These are phyloP conservation scores for Cataglyphis livida DNA, from an alignment of 2,888 invertebrate species.

Conservation along the genomic window DNA sequence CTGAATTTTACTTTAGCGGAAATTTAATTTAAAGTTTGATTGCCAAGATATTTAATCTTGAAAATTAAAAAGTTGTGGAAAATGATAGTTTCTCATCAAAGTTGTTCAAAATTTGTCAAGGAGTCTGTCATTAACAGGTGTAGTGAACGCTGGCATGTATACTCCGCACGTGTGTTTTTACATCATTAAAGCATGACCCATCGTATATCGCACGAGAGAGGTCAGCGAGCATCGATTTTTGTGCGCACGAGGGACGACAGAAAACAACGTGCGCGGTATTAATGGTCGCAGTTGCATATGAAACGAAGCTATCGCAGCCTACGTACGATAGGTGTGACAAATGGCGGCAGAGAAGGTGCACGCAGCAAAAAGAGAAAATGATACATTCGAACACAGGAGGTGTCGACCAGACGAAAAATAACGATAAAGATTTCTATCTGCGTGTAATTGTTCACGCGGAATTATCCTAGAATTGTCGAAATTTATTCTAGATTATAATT, in stretches of 20 bases:
- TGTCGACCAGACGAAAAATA: constrained; percentile 24
- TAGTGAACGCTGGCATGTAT: background rate
- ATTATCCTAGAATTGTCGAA: background rate
- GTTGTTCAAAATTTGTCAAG: constrained; percentile 40
- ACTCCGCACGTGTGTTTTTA: constrained; percentile 16
- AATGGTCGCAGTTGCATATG: constrained; percentile 73
- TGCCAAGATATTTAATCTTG: constrained; percentile 38
- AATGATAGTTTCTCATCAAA: constrained; percentile 37
- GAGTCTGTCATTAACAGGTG: constrained; percentile 4
- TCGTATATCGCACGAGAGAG: constrained; percentile 24
- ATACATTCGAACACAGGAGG: constrained; percentile 14
- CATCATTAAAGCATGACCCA: constrained; percentile 36
- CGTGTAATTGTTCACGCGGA: constrained; percentile 3
- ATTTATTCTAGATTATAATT: background rate
- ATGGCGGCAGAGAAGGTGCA: constrained; percentile 57
- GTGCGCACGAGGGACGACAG: constrained; percentile 57
- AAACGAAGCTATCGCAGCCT: constrained; percentile 69
- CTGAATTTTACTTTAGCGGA: constrained; percentile 24
- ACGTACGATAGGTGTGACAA: constrained; percentile 65
- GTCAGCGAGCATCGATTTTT: constrained; percentile 63
- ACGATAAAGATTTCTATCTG: constrained; percentile 6
- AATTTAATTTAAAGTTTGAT: constrained; percentile 51
- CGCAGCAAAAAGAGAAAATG: constrained; percentile 59
- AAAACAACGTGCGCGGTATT: constrained; percentile 63
- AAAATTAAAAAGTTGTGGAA: constrained; percentile 43